A percentile compares a stretch with the other conserved stretches of the same genome.
Conservation (phyloP, 1,140 invertebrate genomes). For the Asbolus verrucosus region DNA sequence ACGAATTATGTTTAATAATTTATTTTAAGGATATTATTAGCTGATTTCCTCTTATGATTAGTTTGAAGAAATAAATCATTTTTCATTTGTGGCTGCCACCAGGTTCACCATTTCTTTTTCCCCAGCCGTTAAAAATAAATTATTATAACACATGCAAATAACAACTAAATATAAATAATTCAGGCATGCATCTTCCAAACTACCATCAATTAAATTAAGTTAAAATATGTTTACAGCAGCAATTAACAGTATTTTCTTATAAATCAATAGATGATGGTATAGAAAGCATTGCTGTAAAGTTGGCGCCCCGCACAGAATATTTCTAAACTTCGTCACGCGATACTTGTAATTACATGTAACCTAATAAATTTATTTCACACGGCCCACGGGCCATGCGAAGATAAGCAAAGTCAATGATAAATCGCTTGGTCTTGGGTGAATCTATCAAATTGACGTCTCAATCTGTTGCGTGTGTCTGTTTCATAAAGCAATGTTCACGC, state of each 20-base stretch:
- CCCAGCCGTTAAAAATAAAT: constrained; percentile 9
- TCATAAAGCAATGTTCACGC: constrained; percentile 41
- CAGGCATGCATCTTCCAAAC: not conserved
- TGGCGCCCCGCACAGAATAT: constrained; percentile 43
- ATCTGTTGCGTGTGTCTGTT: constrained; percentile 49
- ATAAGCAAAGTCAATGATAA: constrained; percentile 49
- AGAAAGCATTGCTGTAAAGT: constrained; percentile 29
- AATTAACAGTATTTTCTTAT: constrained; percentile 39
- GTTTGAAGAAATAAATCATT: too few relatives aligned
- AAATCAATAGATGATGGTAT: constrained; percentile 25
- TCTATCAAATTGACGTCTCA: constrained; percentile 57
- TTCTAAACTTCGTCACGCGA: constrained; percentile 51
- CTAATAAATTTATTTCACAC: constrained; percentile 57
- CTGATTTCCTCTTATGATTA: too few relatives aligned
- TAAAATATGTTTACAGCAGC: constrained; percentile 19
- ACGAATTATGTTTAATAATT: too few relatives aligned
- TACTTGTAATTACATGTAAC: constrained; percentile 53
- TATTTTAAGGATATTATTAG: too few relatives aligned
- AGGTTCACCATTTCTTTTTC: too few relatives aligned
- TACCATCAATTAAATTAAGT: not conserved
- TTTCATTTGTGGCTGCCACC: too few relatives aligned
- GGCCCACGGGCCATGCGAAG: constrained; percentile 49
- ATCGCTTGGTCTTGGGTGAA: constrained; percentile 50
- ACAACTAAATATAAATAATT: constrained; percentile 13
- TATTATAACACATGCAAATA: constrained; percentile 2